Conservation (phyloP, 2,888 invertebrate species). For the Ophioninae sp. region DNA sequence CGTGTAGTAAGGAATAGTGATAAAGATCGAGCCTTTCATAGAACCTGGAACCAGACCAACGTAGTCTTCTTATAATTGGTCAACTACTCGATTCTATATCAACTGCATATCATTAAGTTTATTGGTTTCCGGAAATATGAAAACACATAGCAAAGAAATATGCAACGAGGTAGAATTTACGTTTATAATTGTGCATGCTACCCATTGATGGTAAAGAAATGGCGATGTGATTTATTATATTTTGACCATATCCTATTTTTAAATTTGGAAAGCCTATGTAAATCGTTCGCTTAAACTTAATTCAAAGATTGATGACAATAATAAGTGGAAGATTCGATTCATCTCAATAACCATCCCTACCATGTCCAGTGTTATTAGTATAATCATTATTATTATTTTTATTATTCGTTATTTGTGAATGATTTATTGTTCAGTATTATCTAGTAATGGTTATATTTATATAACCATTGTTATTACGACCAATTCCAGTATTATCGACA, state of each 20-base stretch:
- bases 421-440: too few relatives aligned
- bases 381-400: too few relatives aligned
- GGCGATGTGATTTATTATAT: not conserved
- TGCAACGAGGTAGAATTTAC: not conserved
- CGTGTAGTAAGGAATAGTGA: not conserved
- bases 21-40: not conserved
- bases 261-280: too few relatives aligned
- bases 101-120: not conserved
- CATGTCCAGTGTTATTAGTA: too few relatives aligned
- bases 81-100: not conserved
- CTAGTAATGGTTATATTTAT: too few relatives aligned
- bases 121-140: not conserved
- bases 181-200: not conserved
- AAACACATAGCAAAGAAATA: not conserved
- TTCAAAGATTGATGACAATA: too few relatives aligned
- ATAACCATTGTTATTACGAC: too few relatives aligned
- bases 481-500: not conserved
- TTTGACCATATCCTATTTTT: not conserved
- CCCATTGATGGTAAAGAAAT: not conserved
- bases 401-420: too few relatives aligned
- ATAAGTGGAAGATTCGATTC: too few relatives aligned
- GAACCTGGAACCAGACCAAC: not conserved
- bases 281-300: too few relatives aligned
- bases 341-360: not conserved
- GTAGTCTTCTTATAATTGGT: not conserved